These are phyloP conservation scores for Neria commutata DNA, from an alignment of 2,888 invertebrate genomes.

Conservation along the genomic window DNA sequence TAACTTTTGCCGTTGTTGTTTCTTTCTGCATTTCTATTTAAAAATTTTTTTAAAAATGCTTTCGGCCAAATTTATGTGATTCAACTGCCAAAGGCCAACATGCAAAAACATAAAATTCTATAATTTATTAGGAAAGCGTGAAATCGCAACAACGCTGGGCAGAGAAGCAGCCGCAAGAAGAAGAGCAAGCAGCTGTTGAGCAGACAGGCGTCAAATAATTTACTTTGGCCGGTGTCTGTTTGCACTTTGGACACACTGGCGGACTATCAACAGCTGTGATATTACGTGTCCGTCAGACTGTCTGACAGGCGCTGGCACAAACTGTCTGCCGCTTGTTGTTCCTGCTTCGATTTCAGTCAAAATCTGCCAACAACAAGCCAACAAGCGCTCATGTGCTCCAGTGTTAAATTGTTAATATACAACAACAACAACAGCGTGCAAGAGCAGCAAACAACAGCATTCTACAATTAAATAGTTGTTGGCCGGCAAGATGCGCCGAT, in stretches of 20 bases:
- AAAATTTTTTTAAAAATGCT: neutral
- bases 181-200: no score
- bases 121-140: neutral
- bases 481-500: neutral
- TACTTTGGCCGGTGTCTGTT: neutral
- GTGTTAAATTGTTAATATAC: conserved; percentile 11
- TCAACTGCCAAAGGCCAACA: neutral
- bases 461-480: neutral
- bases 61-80: neutral
- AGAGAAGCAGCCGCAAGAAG: neutral
- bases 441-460: neutral
- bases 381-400: neutral
- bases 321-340: no score
- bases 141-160: neutral
- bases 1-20: no score
- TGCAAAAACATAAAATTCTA: neutral
- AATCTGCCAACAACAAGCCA: no score
- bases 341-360: no score
- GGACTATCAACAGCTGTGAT: no score
- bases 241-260: no score
- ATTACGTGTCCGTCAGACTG: no score
- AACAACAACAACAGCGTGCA: conserved; percentile 5
- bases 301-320: no score
- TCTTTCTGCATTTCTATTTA: no score
- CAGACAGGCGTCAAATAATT: neutral